Evolutionary conservation across 30 jellyfish, hydroid and myxozoan species (phyloP).

Genomic region (Hydractinia echinata): DNA sequence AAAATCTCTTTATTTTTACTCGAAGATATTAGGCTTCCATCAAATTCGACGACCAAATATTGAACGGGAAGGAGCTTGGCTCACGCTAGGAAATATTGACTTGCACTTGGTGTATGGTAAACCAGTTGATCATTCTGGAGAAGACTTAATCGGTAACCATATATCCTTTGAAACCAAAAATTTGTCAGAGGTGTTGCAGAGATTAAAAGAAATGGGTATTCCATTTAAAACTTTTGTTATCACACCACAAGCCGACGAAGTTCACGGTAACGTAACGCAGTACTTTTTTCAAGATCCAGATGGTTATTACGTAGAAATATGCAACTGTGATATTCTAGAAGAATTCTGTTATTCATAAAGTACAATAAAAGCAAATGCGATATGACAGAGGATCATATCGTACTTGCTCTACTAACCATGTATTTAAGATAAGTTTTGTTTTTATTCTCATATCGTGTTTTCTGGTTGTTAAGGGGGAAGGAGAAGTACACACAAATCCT

Average conservation of each 20-base stretch:
- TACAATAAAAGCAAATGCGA: no score
- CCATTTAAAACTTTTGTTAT: conserved; percentile 11
- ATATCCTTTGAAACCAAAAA: conserved; percentile 4
- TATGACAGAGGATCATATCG: no score
- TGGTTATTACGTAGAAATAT: conserved; percentile 19
- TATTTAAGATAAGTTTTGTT: no score
- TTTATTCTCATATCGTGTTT: no score
- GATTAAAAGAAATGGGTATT: conserved; percentile 11
- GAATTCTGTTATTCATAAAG: background rate
- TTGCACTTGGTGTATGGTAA: background rate
- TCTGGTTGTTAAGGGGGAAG: no score
- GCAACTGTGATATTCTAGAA: conserved; percentile 3
- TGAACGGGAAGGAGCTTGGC: conserved; percentile 23
- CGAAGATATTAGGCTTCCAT: conserved; percentile 4
- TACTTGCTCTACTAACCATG: no score
- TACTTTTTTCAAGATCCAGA: conserved; percentile 21
- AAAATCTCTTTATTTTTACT: background rate
- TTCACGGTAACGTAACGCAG: background rate
- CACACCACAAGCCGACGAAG: conserved; percentile 1
- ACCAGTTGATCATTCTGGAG: conserved; percentile 15
- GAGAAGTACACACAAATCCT: no score
- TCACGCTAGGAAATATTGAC: conserved; percentile 13
- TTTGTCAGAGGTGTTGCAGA: background rate
- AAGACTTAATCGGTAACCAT: conserved; percentile 8
- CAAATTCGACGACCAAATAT: conserved; percentile 3